Evolutionary conservation across 2,888 invertebrate species (phyloP).

Genomic region (Chloromyia formosa): DNA sequence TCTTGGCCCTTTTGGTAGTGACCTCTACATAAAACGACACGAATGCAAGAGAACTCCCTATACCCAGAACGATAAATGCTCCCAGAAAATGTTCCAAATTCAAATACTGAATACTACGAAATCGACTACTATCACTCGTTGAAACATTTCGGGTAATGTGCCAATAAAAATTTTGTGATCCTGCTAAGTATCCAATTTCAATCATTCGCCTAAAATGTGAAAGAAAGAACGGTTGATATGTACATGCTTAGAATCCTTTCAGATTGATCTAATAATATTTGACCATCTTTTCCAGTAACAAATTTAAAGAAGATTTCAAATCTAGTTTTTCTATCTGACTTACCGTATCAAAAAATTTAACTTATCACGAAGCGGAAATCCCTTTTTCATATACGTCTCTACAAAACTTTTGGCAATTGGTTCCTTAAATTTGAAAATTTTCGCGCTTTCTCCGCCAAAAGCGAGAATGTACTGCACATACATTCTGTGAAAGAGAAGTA

Average conservation of each 20-base stretch:
- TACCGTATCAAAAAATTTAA: constrained; percentile 43
- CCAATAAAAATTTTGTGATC: constrained; percentile 23
- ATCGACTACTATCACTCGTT: not conserved
- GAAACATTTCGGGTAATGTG: constrained; percentile 28
- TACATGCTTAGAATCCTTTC: not conserved
- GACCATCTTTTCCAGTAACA: no score
- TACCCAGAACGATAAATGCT: constrained; percentile 40
- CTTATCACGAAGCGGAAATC: constrained; percentile 46
- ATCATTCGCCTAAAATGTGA: constrained; percentile 42
- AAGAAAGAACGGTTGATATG: not conserved
- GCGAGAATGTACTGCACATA: constrained; percentile 45
- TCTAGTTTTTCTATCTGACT: no score
- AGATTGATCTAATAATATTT: not conserved
- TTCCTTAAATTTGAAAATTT: constrained; percentile 35
- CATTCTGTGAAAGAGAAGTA: constrained; percentile 34
- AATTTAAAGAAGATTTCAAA: no score
- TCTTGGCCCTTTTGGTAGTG: no score
- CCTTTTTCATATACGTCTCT: constrained; percentile 43
- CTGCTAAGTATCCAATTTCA: constrained; percentile 41
- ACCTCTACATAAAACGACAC: constrained; percentile 28
- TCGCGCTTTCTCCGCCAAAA: constrained; percentile 20
- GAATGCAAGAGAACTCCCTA: constrained; percentile 14
- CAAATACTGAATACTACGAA: not conserved
- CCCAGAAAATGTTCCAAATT: constrained; percentile 42
- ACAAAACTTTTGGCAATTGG: constrained; percentile 45